phyloP scores from a whole-genome alignment of 2,888 invertebrate genomes.

The Trichopoda pennipes region DNA sequence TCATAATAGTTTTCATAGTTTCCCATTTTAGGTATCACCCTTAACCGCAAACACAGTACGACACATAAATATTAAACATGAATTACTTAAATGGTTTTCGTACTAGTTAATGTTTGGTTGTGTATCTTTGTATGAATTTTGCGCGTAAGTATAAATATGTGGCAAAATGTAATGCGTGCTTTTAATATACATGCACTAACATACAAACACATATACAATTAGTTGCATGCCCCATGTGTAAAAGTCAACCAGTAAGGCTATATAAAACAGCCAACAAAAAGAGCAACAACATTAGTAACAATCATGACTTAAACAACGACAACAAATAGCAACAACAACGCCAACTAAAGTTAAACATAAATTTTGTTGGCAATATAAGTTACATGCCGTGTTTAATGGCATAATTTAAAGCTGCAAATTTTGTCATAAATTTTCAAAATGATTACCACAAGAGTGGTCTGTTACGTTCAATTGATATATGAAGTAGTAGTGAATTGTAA shows the following conservation, averaged over 20 bases:
- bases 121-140: conserved; percentile 5
- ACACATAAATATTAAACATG: conserved; percentile 29
- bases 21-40: conserved; percentile 2
- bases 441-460: conserved; percentile 70
- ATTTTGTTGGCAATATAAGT: conserved; percentile 76
- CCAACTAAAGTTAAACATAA: conserved; percentile 64
- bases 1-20: no score
- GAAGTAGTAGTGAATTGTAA: conserved; percentile 61
- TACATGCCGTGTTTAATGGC: conserved; percentile 80
- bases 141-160: conserved; percentile 20
- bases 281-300: conserved; percentile 34
- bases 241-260: conserved; percentile 44
- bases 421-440: conserved; percentile 79
- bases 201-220: conserved; percentile 6
- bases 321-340: conserved; percentile 48
- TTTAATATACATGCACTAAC: conserved; percentile 30
- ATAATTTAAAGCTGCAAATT: conserved; percentile 80
- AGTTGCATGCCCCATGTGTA: conserved; percentile 58
- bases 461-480: conserved; percentile 68
- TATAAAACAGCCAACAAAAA: not conserved
- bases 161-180: conserved; percentile 75
- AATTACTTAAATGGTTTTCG: conserved; percentile 46
- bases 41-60: not conserved
- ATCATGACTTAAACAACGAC: conserved; percentile 56
- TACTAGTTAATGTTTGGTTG: conserved; percentile 10